These are phyloP conservation scores for Linnaemya vulpina DNA, from an alignment of 2,888 invertebrate genomes.

Conservation along the genomic window DNA sequence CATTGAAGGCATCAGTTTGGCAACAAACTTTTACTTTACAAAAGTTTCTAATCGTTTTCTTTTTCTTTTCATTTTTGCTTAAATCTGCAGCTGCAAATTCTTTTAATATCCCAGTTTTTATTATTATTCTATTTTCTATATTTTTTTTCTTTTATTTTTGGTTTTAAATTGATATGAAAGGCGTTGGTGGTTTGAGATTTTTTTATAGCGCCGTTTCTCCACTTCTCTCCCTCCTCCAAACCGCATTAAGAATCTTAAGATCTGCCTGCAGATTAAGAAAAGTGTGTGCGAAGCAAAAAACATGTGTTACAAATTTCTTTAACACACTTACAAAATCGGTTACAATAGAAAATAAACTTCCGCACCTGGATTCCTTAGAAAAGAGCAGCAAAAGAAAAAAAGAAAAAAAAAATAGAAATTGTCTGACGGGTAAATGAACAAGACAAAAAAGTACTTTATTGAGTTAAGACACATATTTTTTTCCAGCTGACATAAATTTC, in stretches of 20 bases:
- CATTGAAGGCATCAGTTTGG: constrained; percentile 52
- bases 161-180: constrained; percentile 54
- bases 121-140: neutral
- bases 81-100: constrained; percentile 59
- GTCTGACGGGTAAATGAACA: constrained; percentile 39
- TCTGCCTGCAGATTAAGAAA: constrained; percentile 36
- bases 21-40: constrained; percentile 63
- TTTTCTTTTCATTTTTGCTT: constrained; percentile 21
- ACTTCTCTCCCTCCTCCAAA: constrained; percentile 24
- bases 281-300: constrained; percentile 30
- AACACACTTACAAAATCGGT: constrained; percentile 13
- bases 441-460: constrained; percentile 58
- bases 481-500: constrained; percentile 41
- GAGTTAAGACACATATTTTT: constrained; percentile 46
- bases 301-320: constrained; percentile 62
- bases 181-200: constrained; percentile 60
- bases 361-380: constrained; percentile 59
- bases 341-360: constrained; percentile 30
- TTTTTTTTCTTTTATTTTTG: constrained; percentile 15
- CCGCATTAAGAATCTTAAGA: constrained; percentile 63
- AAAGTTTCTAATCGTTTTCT: constrained; percentile 40
- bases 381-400: constrained; percentile 2
- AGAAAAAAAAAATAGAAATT: constrained; percentile 4
- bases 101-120: constrained; percentile 40
- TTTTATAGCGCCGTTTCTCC: neutral